Percentiles rank a stretch among this genome's conserved stretches.
phyloP scores from a whole-genome alignment of 2,113 vertebrate species.

The Talpa occidentalis region DNA sequence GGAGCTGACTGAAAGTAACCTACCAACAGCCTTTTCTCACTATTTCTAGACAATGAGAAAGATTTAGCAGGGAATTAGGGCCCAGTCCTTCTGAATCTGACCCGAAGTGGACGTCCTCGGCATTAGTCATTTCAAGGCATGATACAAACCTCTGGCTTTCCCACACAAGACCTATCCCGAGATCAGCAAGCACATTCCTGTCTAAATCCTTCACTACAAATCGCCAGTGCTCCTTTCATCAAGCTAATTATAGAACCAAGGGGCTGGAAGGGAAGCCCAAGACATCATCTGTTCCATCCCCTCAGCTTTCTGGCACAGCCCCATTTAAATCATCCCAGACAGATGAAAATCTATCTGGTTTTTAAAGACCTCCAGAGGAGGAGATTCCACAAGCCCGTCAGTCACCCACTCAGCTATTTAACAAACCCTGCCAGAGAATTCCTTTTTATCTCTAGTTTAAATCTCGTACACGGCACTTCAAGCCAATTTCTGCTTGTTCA shows the following conservation, averaged over 20 bases:
- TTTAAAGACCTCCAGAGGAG: slow-evolving; percentile 67
- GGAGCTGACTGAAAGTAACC: background rate
- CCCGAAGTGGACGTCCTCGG: background rate
- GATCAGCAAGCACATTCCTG: slow-evolving; percentile 72
- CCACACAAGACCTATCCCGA: slow-evolving; percentile 51
- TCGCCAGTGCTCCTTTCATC: slow-evolving; percentile 57
- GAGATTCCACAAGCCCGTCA: slow-evolving; percentile 62
- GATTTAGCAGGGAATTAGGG: background rate
- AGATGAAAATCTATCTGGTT: slow-evolving; percentile 71
- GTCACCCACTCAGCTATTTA: slow-evolving; percentile 52
- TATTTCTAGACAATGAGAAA: background rate
- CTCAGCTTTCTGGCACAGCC: slow-evolving; percentile 37
- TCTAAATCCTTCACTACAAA: slow-evolving; percentile 66
- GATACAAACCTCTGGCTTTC: slow-evolving; percentile 44
- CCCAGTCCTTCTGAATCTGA: background rate
- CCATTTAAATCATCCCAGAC: slow-evolving; percentile 75
- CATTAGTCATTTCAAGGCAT: background rate
- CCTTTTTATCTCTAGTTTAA: slow-evolving; percentile 59
- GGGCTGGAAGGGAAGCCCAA: slow-evolving; percentile 45
- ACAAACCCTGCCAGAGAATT: slow-evolving; percentile 50
- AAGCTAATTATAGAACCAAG: slow-evolving; percentile 77
- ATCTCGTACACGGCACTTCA: slow-evolving; percentile 34
- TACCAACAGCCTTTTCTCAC: background rate
- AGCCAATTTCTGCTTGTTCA: slow-evolving; percentile 56
- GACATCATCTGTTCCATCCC: slow-evolving; percentile 53